Evolutionary conservation across 2,113 vertebrate genomes (phyloP).

Genomic region (Butastur rufipennis): DNA sequence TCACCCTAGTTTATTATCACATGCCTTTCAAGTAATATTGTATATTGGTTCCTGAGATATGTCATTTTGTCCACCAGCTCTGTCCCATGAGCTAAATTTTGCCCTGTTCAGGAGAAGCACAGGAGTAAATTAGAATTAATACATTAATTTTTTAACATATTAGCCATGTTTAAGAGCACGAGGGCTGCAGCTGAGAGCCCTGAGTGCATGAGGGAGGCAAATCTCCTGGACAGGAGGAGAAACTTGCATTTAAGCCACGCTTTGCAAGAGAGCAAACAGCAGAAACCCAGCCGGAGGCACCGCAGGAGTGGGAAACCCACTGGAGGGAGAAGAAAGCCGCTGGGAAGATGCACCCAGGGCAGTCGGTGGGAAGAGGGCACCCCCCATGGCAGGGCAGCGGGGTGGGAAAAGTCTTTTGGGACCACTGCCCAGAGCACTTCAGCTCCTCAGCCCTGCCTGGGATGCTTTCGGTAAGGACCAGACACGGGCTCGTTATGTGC

Average conservation of each 20-base stretch:
- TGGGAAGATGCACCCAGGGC: neutral
- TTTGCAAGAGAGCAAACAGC: neutral
- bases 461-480: neutral
- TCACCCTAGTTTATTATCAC: neutral
- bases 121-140: neutral
- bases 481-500: fast-evolving
- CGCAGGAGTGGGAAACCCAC: neutral
- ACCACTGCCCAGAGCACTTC: neutral
- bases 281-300: neutral
- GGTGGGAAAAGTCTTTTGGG: neutral
- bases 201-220: neutral
- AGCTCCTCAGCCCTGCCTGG: neutral
- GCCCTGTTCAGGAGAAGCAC: neutral
- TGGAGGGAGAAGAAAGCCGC: too few species aligned
- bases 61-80: neutral
- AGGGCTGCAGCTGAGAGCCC: neutral
- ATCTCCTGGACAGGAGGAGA: neutral
- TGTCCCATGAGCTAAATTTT: neutral
- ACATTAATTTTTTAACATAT: neutral
- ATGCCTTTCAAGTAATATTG: neutral
- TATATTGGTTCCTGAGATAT: neutral
- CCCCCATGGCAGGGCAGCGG: fast-evolving
- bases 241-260: fast-evolving
- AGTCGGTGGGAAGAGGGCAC: too few species aligned
- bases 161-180: neutral